Base-by-base conservation (phyloP, 2,888 invertebrate genomes). In the Drosophila lacicola region DNA sequence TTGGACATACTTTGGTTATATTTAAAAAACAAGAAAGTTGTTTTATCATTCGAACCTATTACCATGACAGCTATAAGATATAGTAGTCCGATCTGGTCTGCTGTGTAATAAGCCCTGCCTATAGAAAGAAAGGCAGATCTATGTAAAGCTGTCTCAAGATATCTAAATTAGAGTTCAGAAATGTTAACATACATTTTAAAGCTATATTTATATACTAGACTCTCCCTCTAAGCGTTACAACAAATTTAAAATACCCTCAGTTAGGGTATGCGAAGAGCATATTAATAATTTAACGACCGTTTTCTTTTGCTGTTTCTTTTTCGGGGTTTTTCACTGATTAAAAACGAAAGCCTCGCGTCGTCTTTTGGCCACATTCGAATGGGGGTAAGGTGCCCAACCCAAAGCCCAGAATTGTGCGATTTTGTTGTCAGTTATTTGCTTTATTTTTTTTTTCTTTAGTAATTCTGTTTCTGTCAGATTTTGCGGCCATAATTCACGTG, bases 401-500 rank as follows among this genome's bases (percentile, higher is more conserved):
- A 70, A 69, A 70, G 47, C 68, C 69, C 13, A 51, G 63, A 37
- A 71, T 66, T 74, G 58, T 49, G 60, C 69, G 25, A 58, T 62
- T 76, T 64, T 61, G 36, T 34, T 39, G 33, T 57, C 67, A 63
- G 75, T 68, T 61, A 62, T 29, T 29, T 29, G 2, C 8, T 8
- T 8, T 29, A 60, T 45, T 55, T 41, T 13, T 21, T 45, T 55
- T 41, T 13, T 21, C 39, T 25, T 13, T 21, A 53, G 56, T 61
- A 49, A 14, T 63, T 29, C 58, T 51, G 25, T 64, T 67, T n/a
- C n/a, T 64, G 41, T 29, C 29, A 29, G 29, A 6, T 29, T 8
- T 8, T 66, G 54, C 66, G 63, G 67, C 63, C 75, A 84, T 89
- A 89, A 83, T 71, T 83, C 88, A 89, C 82, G 89, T 89, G 78